Conservation (phyloP, 2,888 invertebrate genomes). For the Diarsia rubi region DNA sequence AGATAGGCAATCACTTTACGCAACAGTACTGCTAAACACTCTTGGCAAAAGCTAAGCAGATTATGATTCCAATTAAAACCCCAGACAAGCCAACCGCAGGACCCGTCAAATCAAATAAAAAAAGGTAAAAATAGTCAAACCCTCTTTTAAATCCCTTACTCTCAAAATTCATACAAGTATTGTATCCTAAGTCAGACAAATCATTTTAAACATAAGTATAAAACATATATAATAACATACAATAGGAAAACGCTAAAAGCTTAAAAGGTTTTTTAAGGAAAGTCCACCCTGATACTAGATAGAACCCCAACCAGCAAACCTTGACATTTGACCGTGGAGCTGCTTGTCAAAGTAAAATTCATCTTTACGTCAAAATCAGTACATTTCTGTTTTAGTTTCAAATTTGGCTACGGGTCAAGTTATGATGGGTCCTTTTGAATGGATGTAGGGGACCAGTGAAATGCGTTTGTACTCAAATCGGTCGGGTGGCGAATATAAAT, state of each 20-base stretch:
- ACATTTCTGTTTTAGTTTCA: conserved; percentile 16
- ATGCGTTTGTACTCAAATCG: conserved; percentile 57
- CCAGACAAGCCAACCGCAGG: background rate
- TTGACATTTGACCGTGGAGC: conserved; percentile 25
- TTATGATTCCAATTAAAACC: background rate
- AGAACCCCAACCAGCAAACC: conserved; percentile 3
- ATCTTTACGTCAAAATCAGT: conserved; percentile 13
- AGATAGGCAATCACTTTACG: too few relatives aligned
- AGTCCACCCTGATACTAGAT: conserved; percentile 47
- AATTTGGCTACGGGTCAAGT: conserved; percentile 3
- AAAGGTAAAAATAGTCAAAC: background rate
- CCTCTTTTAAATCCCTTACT: conserved; percentile 16
- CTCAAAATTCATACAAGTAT: conserved; percentile 18
- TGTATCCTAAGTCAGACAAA: conserved; percentile 15
- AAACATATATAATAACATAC: conserved; percentile 32
- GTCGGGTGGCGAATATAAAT: conserved; percentile 52
- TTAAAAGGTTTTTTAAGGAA: conserved; percentile 64
- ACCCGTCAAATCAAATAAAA: conserved; percentile 3
- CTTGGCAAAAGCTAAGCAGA: background rate
- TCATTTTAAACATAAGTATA: conserved; percentile 38
- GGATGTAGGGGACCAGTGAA: conserved; percentile 55
- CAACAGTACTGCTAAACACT: too few relatives aligned
- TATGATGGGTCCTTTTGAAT: conserved; percentile 23
- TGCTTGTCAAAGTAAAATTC: background rate
- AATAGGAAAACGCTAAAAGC: conserved; percentile 64